A percentile compares a stretch with the other conserved stretches of the same genome.
Evolutionary conservation across 2,888 invertebrate species (phyloP).

Genomic region (Chymomyza fuscimana): DNA sequence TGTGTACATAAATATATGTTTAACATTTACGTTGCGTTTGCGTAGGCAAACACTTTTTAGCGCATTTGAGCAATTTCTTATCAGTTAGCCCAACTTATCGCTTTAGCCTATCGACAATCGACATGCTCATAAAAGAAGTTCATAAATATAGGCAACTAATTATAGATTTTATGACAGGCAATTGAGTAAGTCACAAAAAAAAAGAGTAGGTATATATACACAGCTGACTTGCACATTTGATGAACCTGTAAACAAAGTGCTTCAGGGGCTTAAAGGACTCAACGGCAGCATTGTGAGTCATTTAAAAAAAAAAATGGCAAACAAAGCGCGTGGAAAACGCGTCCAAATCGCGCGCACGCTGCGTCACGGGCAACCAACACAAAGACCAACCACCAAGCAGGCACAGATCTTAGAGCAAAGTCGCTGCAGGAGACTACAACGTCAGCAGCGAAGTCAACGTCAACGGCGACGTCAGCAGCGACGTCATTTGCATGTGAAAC

Average conservation of each 20-base stretch:
- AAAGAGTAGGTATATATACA: no score
- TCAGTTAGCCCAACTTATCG: neutral
- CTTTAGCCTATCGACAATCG: no score
- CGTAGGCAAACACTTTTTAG: neutral
- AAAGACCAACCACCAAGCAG: neutral
- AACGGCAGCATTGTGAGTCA: neutral
- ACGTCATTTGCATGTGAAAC: slow-evolving; percentile 3
- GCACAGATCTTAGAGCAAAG: neutral
- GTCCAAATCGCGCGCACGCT: neutral
- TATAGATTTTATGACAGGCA: neutral
- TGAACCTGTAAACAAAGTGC: neutral
- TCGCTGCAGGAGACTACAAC: slow-evolving; percentile 59
- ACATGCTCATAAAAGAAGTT: neutral
- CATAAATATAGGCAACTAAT: neutral
- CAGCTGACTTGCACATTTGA: neutral
- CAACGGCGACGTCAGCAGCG: slow-evolving; percentile 7
- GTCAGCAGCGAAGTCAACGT: slow-evolving; percentile 11
- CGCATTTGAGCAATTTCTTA: neutral
- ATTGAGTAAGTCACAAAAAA: neutral
- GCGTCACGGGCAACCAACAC: neutral
- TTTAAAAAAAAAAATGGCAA: no score
- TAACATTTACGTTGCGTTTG: no score
- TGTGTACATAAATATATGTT: neutral
- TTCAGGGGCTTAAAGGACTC: neutral
- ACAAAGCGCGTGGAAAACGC: no score